These are phyloP conservation scores for Chrysaora quinquecirrha DNA, from an alignment of 30 jellyfish, hydroid and myxozoan species.

Conservation along the genomic window DNA sequence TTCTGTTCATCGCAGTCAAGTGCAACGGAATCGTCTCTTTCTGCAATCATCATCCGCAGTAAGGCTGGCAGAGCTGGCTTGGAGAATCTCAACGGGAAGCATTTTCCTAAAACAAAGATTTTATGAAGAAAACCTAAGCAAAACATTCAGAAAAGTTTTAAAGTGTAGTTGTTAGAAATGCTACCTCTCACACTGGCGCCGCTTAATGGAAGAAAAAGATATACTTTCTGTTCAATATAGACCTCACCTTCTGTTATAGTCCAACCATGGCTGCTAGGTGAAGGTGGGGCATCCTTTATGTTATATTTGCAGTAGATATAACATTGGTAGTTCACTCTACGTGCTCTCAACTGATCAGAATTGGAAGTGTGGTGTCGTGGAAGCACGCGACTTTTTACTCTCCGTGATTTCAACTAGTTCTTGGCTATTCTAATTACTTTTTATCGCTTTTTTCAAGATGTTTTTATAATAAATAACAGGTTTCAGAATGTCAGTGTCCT, in stretches of 20 bases:
- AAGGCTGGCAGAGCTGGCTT: conserved; percentile 33
- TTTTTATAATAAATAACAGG: no score
- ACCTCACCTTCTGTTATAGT: conserved; percentile 22
- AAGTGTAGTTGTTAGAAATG: background rate
- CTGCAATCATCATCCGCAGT: conserved; percentile 14
- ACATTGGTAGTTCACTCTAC: conserved; percentile 33
- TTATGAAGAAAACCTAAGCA: background rate
- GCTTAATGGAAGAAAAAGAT: background rate
- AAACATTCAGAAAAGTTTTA: conserved; percentile 1
- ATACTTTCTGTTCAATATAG: background rate
- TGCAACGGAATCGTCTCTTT: conserved; percentile 1
- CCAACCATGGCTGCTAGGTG: conserved; percentile 26
- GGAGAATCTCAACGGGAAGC: conserved; percentile 17
- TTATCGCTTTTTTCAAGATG: no score
- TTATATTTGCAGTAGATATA: background rate
- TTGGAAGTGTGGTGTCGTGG: no score
- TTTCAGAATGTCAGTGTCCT: no score
- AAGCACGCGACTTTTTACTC: no score
- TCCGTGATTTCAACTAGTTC: no score
- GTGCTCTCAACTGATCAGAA: conserved; percentile 51
- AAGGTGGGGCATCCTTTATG: conserved; percentile 18
- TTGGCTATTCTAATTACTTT: no score
- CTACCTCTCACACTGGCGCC: no score
- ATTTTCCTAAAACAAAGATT: conserved; percentile 11
- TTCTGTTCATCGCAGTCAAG: conserved; percentile 3